phyloP scores from a whole-genome alignment of 2,797 vertebrate genomes.

The Hemitrygon akajei region DNA sequence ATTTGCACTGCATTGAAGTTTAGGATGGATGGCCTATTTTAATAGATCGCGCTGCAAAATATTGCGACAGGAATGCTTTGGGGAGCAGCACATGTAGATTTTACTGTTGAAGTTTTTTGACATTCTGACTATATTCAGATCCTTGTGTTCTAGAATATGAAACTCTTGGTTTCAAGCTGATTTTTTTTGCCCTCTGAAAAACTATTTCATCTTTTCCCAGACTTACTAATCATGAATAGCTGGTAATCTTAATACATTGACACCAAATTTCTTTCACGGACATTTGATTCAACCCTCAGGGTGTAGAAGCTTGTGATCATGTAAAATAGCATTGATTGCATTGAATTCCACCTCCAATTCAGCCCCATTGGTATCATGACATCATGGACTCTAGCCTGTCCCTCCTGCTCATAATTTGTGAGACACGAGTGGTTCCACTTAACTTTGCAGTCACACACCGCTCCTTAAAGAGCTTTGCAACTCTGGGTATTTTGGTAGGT shows the following conservation, averaged over 20 bases:
- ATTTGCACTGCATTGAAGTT: background rate
- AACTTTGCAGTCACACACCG: too few species aligned
- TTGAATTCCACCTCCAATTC: too few species aligned
- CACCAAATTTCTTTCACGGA: background rate
- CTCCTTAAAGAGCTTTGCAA: too few species aligned
- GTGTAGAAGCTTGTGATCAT: too few species aligned
- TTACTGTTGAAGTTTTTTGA: background rate
- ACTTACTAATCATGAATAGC: background rate
- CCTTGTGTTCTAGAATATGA: background rate
- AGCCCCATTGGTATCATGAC: too few species aligned
- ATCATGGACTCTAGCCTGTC: too few species aligned
- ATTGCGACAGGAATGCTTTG: background rate
- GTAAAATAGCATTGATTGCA: too few species aligned
- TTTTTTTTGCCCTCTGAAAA: background rate
- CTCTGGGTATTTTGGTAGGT: too few species aligned
- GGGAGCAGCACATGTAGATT: background rate
- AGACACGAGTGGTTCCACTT: too few species aligned
- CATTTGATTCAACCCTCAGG: background rate
- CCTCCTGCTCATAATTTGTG: too few species aligned
- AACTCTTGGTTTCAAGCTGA: background rate
- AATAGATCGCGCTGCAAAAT: background rate
- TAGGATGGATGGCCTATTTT: background rate
- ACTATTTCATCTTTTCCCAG: background rate
- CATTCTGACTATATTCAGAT: background rate
- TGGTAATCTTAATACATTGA: background rate